These are phyloP conservation scores for Upupa epops DNA, from an alignment of 2,113 vertebrate genomes.

Conservation along the genomic window DNA sequence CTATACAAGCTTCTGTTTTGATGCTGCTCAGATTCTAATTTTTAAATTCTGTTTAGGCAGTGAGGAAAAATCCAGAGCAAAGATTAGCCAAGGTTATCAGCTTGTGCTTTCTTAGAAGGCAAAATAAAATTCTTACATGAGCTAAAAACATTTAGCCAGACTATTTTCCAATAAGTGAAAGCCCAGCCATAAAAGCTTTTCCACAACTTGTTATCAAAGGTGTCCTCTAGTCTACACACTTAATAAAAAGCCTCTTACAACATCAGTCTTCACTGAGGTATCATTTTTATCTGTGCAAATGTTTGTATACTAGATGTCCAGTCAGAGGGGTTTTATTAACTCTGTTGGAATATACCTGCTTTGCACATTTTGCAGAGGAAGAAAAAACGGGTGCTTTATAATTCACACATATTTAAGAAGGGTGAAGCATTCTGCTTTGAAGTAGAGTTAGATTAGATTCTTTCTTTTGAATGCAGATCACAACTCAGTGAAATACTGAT, in stretches of 20 bases:
- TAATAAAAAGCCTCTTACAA: background rate
- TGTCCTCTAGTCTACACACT: background rate
- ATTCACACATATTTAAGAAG: background rate
- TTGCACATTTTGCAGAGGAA: background rate
- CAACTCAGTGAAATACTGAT: background rate
- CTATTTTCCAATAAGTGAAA: background rate
- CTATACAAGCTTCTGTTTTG: fast-evolving
- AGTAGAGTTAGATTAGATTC: background rate
- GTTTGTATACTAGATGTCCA: background rate
- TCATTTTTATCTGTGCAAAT: background rate
- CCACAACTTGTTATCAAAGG: background rate
- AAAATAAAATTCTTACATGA: background rate
- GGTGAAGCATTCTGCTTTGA: background rate
- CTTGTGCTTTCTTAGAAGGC: background rate
- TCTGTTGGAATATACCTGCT: background rate
- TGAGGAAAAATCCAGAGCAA: background rate
- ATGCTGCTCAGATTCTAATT: background rate
- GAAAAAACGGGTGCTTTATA: background rate
- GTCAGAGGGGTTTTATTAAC: background rate
- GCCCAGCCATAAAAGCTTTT: background rate
- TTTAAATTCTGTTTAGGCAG: background rate
- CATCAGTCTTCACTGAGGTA: background rate
- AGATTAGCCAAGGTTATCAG: background rate
- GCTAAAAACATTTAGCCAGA: background rate
- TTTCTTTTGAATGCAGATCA: background rate